Conservation (phyloP, 1,140 invertebrate genomes). For the Chrysoperla carnea region DNA sequence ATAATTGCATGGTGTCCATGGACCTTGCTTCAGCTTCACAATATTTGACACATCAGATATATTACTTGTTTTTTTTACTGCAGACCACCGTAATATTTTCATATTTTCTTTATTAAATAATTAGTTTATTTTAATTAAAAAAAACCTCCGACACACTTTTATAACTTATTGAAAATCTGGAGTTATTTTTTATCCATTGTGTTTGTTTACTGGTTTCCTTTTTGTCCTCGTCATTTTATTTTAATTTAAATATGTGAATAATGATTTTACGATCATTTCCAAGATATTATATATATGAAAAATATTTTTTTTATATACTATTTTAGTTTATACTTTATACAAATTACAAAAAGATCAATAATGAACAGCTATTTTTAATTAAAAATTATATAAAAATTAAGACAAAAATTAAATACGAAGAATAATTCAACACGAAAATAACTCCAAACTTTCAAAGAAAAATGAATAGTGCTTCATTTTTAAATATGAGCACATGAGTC, state of each 20-base stretch:
- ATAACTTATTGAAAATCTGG: neutral
- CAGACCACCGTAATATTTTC: neutral
- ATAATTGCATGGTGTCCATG: neutral
- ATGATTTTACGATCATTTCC: no score
- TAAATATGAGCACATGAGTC: conserved; percentile 8
- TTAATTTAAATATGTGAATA: no score
- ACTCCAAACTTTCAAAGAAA: conserved; percentile 13
- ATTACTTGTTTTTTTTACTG: neutral
- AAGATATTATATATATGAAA: no score
- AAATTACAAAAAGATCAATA: neutral
- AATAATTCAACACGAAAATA: conserved; percentile 16
- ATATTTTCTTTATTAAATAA: neutral
- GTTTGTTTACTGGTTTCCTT: neutral
- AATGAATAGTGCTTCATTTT: neutral
- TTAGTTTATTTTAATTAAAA: neutral
- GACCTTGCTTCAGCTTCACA: no score
- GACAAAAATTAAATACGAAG: no score
- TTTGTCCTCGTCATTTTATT: no score
- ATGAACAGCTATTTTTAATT: neutral
- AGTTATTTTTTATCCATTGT: neutral
- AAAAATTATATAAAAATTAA: conserved; percentile 4
- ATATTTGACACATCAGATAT: no score
- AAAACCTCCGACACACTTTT: neutral
- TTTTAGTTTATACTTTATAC: no score
- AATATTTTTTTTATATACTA: no score